These are phyloP conservation scores for Muscicapa comitata DNA, from an alignment of 2,797 vertebrate genomes.

Conservation along the genomic window DNA sequence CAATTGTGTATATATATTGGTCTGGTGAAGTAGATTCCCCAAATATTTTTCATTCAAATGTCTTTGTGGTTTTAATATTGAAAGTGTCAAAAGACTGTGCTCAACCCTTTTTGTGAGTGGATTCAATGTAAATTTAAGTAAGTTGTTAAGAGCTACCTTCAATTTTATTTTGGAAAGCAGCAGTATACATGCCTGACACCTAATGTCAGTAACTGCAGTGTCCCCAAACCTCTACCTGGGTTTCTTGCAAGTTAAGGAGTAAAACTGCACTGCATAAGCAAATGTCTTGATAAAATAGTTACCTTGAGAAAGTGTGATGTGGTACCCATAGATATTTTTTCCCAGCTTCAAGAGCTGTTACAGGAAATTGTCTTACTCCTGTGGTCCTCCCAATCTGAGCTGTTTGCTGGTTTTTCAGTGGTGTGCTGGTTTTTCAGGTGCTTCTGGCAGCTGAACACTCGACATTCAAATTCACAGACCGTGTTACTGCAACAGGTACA, in stretches of 20 bases:
- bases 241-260: not conserved
- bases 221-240: not conserved
- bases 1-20: not conserved
- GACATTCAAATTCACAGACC: not conserved
- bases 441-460: not conserved
- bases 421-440: not conserved
- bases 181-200: accelerated
- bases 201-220: not conserved
- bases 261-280: not conserved
- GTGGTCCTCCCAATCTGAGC: not conserved
- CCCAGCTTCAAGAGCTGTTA: not conserved
- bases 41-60: not conserved
- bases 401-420: not conserved
- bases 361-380: not conserved
- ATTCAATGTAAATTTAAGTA: not conserved
- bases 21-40: not conserved
- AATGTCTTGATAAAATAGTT: not conserved
- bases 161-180: not conserved
- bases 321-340: not conserved
- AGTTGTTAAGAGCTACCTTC: not conserved
- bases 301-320: not conserved
- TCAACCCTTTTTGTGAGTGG: not conserved
- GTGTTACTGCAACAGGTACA: not conserved
- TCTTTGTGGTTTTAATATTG: not conserved
- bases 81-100: too few species aligned